Conservation (phyloP, 1,140 invertebrate species). For the Heliconius nattereri region DNA sequence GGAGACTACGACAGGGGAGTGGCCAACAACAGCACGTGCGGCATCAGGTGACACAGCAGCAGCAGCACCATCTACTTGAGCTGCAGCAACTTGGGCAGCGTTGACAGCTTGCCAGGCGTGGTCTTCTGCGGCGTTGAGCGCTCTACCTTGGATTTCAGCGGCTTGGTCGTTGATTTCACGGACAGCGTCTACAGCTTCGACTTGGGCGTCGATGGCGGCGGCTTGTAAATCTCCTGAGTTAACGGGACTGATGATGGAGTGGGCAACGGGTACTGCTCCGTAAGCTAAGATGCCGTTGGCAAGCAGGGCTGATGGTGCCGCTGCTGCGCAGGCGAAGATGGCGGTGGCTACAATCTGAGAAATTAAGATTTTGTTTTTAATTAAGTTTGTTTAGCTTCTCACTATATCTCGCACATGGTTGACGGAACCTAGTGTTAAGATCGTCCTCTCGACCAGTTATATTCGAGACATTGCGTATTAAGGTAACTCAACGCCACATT, state of each 20-base stretch:
- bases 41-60: slow-evolving; percentile 58
- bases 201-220: slow-evolving; percentile 64
- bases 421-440: no score
- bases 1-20: slow-evolving; percentile 27
- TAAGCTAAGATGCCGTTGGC: slow-evolving; percentile 49
- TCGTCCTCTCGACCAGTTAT: no score
- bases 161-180: slow-evolving; percentile 80
- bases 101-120: slow-evolving; percentile 75
- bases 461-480: no score
- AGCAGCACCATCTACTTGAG: slow-evolving; percentile 79
- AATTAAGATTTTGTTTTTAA: slow-evolving; percentile 2
- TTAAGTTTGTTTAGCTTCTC: not conserved
- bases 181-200: slow-evolving; percentile 60
- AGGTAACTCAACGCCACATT: no score
- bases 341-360: slow-evolving; percentile 60
- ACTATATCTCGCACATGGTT: no score
- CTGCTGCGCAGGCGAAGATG: slow-evolving; percentile 64
- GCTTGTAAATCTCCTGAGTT: slow-evolving; percentile 58
- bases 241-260: slow-evolving; percentile 57
- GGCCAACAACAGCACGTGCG: slow-evolving; percentile 40
- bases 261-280: slow-evolving; percentile 46
- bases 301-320: slow-evolving; percentile 56
- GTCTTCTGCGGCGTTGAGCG: slow-evolving; percentile 80
- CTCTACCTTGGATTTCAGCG: slow-evolving; percentile 80
- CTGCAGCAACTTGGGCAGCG: slow-evolving; percentile 79